Base-by-base conservation (phyloP, 2,888 invertebrate species). In the Caradrina clavipalpis region DNA sequence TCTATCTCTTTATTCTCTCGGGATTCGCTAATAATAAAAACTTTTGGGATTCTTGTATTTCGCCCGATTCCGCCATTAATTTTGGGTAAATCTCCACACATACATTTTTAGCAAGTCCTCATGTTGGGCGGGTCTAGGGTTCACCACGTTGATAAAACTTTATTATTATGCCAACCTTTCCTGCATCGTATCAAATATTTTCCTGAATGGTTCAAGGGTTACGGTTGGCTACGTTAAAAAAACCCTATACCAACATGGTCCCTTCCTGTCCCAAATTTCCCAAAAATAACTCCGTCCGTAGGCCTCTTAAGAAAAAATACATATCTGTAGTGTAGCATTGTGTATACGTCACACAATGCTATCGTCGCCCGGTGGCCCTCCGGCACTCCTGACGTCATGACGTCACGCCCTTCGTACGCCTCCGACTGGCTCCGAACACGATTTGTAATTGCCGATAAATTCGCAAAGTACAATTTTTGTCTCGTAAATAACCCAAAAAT, bases 401-500 rank as follows among this genome's bases (percentile, higher is more conserved):
- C 76, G 78, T 82, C 69, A 73, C 61, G 67, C 77, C 81, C 70
- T 31, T 45, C 54, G 42, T 59, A 69, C 59, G 42, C 74, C 83
- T 75, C 69, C 59, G 61, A 69, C 83, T 55, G 62, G 61, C 71
- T 61, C 71, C 51, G 53, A 60, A 69, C 70, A 74, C 68, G 65
- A 81, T 81, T 73, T 81, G 72, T 79, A 82, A 83, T 81, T 72
- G 66, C 63, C 85, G 71, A 84, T 83, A 82, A 82, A 84, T 80
- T 80, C 71, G 65, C 49, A 73, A 82, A 85, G 71, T 70, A 79
- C 85, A 83, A 81, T 88, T 84, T 81, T 79, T 76, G 63, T 73
- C 67, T 81, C 82, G 75, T 86, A 86, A 86, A 85, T 86, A 80
- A 83, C 73, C 49, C 45, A 78, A 69, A 85, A 83, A 86, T 80